Conservation (phyloP, 2,888 invertebrate genomes). For the Arge pagana region DNA sequence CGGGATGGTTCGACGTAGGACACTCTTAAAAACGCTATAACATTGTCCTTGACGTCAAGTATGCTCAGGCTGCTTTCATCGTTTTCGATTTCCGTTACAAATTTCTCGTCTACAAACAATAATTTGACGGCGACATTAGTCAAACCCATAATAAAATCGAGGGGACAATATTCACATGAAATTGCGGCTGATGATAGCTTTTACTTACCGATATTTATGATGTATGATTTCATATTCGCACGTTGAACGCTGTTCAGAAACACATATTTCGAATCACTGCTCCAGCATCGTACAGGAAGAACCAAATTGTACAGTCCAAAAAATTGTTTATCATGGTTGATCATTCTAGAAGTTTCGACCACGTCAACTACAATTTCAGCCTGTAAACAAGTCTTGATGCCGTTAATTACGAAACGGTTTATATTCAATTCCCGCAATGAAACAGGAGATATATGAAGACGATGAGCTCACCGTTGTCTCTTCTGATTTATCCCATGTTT, state of each 20-base stretch:
- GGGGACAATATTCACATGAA: slow-evolving; percentile 16
- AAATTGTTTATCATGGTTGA: slow-evolving; percentile 62
- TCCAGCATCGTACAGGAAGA: slow-evolving; percentile 69
- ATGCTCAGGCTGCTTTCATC: slow-evolving; percentile 48
- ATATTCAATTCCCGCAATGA: too few relatives aligned
- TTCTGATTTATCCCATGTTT: slow-evolving; percentile 57
- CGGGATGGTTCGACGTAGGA: slow-evolving; percentile 46
- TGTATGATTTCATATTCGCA: slow-evolving; percentile 65
- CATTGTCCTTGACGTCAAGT: slow-evolving; percentile 53
- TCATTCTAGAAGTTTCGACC: slow-evolving; percentile 58
- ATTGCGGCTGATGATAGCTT: too few relatives aligned
- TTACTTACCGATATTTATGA: slow-evolving; percentile 66
- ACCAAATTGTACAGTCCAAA: slow-evolving; percentile 68
- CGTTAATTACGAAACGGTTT: too few relatives aligned
- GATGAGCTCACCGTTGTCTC: too few relatives aligned
- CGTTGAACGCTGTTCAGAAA: slow-evolving; percentile 69
- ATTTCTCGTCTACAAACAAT: slow-evolving; percentile 44
- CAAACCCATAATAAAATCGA: neutral
- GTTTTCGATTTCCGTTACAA: slow-evolving; percentile 47
- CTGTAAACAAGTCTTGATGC: too few relatives aligned
- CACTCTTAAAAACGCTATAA: slow-evolving; percentile 50
- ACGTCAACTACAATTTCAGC: slow-evolving; percentile 62
- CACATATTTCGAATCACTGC: slow-evolving; percentile 65
- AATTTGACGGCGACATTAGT: slow-evolving; percentile 18
- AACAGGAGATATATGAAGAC: too few relatives aligned